Percentiles rank a stretch among this genome's conserved stretches.
phyloP scores from a whole-genome alignment of 2,888 invertebrate genomes.

The Desoria tigrina region DNA sequence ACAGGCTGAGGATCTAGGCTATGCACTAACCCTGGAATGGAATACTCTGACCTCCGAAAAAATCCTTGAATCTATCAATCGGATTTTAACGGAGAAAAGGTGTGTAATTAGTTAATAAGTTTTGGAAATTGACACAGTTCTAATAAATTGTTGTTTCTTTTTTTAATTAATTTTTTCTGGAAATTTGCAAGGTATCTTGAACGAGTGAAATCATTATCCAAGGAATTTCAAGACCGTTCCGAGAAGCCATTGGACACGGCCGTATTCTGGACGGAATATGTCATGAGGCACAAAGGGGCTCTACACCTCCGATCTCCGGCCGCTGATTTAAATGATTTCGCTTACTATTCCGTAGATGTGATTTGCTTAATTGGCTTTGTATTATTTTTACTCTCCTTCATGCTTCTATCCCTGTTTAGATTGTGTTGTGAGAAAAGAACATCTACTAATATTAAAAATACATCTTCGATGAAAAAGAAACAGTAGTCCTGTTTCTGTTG shows the following conservation, averaged over 20 bases:
- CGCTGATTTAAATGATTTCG: slow-evolving; percentile 26
- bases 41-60: slow-evolving; percentile 7
- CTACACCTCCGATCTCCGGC: slow-evolving; percentile 34
- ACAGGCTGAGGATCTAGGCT: slow-evolving; percentile 57
- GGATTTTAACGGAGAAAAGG: slow-evolving; percentile 8
- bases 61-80: slow-evolving; percentile 14
- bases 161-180: background rate
- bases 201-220: slow-evolving; percentile 7
- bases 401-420: background rate
- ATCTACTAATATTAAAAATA: too few species aligned
- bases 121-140: too few species aligned
- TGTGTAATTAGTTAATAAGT: too few species aligned
- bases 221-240: slow-evolving; percentile 29
- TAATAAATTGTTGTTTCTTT: background rate
- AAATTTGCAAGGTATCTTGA: background rate
- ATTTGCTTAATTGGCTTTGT: slow-evolving; percentile 17
- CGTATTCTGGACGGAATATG: slow-evolving; percentile 53
- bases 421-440: background rate
- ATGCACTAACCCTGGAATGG: slow-evolving; percentile 19
- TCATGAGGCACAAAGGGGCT: slow-evolving; percentile 53
- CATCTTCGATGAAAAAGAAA: too few species aligned
- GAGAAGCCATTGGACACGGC: slow-evolving; percentile 56
- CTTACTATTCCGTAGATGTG: slow-evolving; percentile 34
- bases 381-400: background rate
- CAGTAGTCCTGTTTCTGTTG: too few species aligned